Percentiles rank a stretch among this genome's conserved stretches.
phyloP scores from a whole-genome alignment of 2,113 vertebrate species.

The Brachypteracias leptosomus region DNA sequence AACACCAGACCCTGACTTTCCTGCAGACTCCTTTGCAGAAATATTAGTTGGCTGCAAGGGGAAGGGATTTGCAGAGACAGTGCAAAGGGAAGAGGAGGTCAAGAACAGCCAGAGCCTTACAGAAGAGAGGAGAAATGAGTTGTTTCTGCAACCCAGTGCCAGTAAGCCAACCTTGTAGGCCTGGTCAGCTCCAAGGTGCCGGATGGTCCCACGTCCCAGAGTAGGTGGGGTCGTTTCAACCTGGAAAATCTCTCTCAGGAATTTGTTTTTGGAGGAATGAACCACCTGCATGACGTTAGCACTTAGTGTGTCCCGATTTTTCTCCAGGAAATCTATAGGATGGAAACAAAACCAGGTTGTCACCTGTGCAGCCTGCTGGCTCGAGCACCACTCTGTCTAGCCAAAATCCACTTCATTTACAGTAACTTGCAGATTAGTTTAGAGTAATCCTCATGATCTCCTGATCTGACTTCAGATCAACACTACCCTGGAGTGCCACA shows the following conservation, averaged over 20 bases:
- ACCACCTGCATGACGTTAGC: slow-evolving; percentile 84
- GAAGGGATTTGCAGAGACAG: not conserved
- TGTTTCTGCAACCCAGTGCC: not conserved
- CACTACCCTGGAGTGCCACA: not conserved
- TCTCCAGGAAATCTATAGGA: slow-evolving; percentile 90
- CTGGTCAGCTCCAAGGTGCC: slow-evolving; percentile 44
- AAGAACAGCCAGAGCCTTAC: not conserved
- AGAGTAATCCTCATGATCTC: slow-evolving; percentile 13
- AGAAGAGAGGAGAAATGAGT: not conserved
- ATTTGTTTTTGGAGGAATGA: slow-evolving; percentile 86
- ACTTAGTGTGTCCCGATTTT: slow-evolving; percentile 91
- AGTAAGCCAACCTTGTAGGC: slow-evolving; percentile 71
- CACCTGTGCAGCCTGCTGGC: not conserved
- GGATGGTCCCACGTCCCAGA: slow-evolving; percentile 64
- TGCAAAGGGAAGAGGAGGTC: not conserved
- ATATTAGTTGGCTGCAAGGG: not conserved
- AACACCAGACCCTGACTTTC: not conserved
- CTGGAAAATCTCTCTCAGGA: slow-evolving; percentile 85
- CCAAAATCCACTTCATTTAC: slow-evolving; percentile 6
- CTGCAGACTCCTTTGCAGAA: not conserved
- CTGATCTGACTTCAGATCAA: slow-evolving; percentile 6
- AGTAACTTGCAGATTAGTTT: slow-evolving; percentile 8
- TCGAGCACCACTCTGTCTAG: not conserved
- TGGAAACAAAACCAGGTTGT: not conserved
- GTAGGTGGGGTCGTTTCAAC: slow-evolving; percentile 48